These are phyloP conservation scores for Sylvicola cinctus DNA, from an alignment of 2,888 invertebrate species.

Conservation along the genomic window DNA sequence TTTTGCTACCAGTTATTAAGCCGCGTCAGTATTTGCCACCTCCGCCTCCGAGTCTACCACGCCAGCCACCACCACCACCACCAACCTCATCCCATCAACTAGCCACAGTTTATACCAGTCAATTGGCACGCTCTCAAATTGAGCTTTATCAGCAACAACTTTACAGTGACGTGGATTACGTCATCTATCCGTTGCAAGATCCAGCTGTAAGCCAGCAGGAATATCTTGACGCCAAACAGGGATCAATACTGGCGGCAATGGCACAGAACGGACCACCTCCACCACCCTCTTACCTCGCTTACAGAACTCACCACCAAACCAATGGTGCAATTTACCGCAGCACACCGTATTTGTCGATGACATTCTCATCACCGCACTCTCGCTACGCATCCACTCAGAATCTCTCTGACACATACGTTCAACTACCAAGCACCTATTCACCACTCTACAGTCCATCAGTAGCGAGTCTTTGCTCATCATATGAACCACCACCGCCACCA, in stretches of 20 bases:
- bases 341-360: constrained; percentile 54
- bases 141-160: constrained; percentile 77
- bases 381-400: constrained; percentile 66
- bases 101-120: constrained; percentile 49
- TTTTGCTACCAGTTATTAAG: constrained; percentile 39
- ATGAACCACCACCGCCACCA: constrained; percentile 45
- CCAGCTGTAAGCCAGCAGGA: constrained; percentile 79
- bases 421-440: constrained; percentile 36
- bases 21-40: constrained; percentile 37
- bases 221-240: constrained; percentile 69
- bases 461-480: constrained; percentile 38
- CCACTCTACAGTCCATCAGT: constrained; percentile 45
- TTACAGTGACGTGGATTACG: constrained; percentile 80
- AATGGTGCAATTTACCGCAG: constrained; percentile 60
- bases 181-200: constrained; percentile 77
- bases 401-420: constrained; percentile 52
- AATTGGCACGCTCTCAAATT: constrained; percentile 52
- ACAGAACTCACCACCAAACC: constrained; percentile 22
- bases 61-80: constrained; percentile 21
- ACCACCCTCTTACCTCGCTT: constrained; percentile 28
- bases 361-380: constrained; percentile 38
- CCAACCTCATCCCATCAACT: constrained; percentile 44
- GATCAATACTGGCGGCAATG: constrained; percentile 38
- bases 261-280: constrained; percentile 38
- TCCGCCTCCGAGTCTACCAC: constrained; percentile 42